Conservation (phyloP, 2,113 vertebrate species). For the Collichthys lucidus region DNA sequence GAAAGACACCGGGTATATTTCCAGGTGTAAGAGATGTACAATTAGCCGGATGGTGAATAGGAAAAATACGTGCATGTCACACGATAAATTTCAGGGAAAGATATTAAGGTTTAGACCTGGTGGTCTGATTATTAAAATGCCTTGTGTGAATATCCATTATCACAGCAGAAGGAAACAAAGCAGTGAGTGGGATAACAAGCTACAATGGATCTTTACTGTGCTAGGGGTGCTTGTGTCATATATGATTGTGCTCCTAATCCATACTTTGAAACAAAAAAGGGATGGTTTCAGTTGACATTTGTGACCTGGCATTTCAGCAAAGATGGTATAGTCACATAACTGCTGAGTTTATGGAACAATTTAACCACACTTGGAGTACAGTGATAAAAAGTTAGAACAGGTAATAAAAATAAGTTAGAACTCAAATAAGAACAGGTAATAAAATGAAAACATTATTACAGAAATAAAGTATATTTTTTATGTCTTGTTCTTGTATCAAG, state of each 20-base stretch:
- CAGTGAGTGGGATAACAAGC: neutral
- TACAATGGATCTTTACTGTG: neutral
- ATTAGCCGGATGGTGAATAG: constrained; percentile 9
- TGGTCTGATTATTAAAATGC: neutral
- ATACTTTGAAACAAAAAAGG: neutral
- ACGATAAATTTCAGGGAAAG: neutral
- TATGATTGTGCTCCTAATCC: neutral
- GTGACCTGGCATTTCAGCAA: constrained; percentile 43
- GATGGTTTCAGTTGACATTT: constrained; percentile 27
- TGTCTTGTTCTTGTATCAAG: constrained; percentile 18
- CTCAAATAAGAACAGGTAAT: constrained; percentile 42
- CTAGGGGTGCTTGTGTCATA: neutral
- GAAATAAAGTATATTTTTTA: constrained; percentile 53
- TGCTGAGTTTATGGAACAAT: constrained; percentile 42
- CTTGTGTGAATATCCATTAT: neutral
- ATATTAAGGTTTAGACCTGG: neutral
- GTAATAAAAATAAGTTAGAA: constrained; percentile 58
- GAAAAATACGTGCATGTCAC: neutral
- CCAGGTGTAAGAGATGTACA: neutral
- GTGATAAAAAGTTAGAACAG: constrained; percentile 62
- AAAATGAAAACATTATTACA: constrained; percentile 54
- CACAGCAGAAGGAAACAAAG: neutral
- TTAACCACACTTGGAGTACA: constrained; percentile 32
- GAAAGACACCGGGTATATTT: neutral
- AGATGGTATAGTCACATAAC: constrained; percentile 8